Conservation (phyloP, 1,140 invertebrate species). For the Drosophila littoralis region DNA sequence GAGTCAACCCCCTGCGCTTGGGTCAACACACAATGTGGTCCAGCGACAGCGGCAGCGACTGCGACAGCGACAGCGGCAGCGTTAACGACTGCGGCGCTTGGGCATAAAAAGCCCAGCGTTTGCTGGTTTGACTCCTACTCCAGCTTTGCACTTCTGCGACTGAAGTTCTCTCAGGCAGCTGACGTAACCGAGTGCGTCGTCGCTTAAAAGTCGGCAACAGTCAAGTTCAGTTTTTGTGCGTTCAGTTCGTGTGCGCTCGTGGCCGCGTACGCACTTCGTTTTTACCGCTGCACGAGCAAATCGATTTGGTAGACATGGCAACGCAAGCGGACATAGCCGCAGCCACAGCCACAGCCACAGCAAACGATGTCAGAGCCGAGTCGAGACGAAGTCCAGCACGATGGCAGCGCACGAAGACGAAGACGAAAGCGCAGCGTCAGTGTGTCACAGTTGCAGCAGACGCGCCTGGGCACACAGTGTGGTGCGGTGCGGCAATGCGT, state of each 20-base stretch:
- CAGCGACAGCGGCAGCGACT: constrained; percentile 38
- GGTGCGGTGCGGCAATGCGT: constrained; percentile 29
- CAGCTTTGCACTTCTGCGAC: constrained; percentile 60
- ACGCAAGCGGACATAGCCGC: constrained; percentile 30
- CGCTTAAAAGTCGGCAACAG: constrained; percentile 45
- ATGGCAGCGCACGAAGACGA: constrained; percentile 23
- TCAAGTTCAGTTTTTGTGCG: constrained; percentile 29
- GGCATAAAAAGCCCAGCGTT: constrained; percentile 77
- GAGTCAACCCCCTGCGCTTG: constrained; percentile 50
- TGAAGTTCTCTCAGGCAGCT: constrained; percentile 58
- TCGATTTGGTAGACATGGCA: constrained; percentile 74
- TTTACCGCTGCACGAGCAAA: constrained; percentile 41
- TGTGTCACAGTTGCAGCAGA: constrained; percentile 53
- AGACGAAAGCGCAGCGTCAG: constrained; percentile 48
- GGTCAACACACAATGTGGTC: constrained; percentile 63
- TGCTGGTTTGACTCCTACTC: constrained; percentile 77
- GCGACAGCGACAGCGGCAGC: constrained; percentile 17
- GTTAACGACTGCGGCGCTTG: constrained; percentile 19
- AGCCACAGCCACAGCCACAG: constrained; percentile 31
- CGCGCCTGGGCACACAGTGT: neutral
- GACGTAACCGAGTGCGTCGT: constrained; percentile 38
- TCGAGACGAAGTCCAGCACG: constrained; percentile 18
- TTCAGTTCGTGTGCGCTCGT: constrained; percentile 72
- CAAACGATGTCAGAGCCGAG: constrained; percentile 14
- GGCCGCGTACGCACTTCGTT: constrained; percentile 61